Evolutionary conservation across 2,113 vertebrate species (phyloP), one percentile per base, ranked within the genome.

Genomic region (Terrapene triunguis): DNA sequence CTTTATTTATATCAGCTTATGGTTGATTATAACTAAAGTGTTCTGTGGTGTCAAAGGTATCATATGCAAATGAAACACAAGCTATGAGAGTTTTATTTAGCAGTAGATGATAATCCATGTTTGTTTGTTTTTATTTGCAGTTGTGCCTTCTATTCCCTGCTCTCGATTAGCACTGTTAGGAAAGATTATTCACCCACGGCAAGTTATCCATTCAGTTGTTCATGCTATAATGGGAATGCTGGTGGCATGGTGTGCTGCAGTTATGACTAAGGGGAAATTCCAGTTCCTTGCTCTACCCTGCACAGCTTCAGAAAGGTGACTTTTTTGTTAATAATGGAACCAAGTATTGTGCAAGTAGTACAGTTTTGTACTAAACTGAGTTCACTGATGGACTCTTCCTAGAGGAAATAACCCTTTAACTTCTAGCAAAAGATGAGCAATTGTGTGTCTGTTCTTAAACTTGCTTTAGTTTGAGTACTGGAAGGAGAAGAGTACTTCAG

Each of bases 151-250:
- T 0, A 98, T 99, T 69, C 98, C 99, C 0, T 99, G 99, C 96
- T 99, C 99, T 79, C 99, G 99, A 93, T 98, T 99, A 35, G 99
- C 99, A 6, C 95, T 99, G 48, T 96, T 99, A 90, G 99, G 99
- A 80, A 99, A 99, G 95, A 98, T 99, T 85, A 96, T 99, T 82
- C 99, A 99, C 89, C 99, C 99, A 11, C 98, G 98, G 62, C 99
- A 99, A 95, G 97, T 99, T 72, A 42, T 99, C 82, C 99, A 99
- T 96, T 99, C 98, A 0, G 79, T 99, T 80, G 97, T 97, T n/a
- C 99, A 99, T 65, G 98, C 99, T 10, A 55, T 98, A 2, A 98
- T 99, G 98, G 99, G 99, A 65, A 97, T 99, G 97, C 82, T 99
- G 80, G 98, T 99, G 78, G 98, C 99, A 12, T 99, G 99, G 99